Evolutionary conservation across 2,888 invertebrate species (phyloP).

Genomic region (Diadromus collaris): DNA sequence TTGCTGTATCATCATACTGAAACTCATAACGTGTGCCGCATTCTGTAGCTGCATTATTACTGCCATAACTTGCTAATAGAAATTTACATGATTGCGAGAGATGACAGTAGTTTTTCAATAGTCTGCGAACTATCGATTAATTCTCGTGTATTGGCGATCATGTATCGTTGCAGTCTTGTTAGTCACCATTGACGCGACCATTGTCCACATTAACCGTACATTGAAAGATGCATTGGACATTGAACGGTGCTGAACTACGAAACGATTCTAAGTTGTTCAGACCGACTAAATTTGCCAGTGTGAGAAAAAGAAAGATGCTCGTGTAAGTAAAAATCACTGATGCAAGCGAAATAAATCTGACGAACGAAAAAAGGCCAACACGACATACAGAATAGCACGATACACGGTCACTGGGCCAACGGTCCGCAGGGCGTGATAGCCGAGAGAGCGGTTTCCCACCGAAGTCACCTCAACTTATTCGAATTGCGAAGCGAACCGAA

Average conservation of each 20-base stretch:
- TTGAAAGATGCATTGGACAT: too few relatives aligned
- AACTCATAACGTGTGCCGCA: background rate
- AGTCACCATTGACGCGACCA: background rate
- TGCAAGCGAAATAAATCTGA: slow-evolving; percentile 27
- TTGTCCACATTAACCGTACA: background rate
- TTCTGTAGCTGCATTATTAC: background rate
- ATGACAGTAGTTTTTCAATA: background rate
- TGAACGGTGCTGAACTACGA: background rate
- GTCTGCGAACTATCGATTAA: background rate
- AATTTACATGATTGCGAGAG: slow-evolving; percentile 8
- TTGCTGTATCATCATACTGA: slow-evolving; percentile 8
- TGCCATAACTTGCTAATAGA: background rate
- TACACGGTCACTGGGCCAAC: slow-evolving; percentile 57
- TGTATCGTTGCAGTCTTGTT: background rate
- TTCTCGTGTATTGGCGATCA: background rate
- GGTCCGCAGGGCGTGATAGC: slow-evolving; percentile 62
- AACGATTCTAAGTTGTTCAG: background rate
- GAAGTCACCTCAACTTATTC: slow-evolving; percentile 33
- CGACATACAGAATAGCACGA: slow-evolving; percentile 38
- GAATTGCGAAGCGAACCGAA: slow-evolving; percentile 31
- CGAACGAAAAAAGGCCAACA: slow-evolving; percentile 6
- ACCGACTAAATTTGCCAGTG: background rate
- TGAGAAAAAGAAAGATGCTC: background rate
- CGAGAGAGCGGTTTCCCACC: slow-evolving; percentile 44
- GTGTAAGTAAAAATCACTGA: background rate